Base-by-base conservation (phyloP, 2,113 vertebrate species). In the Fulmarus glacialis region DNA sequence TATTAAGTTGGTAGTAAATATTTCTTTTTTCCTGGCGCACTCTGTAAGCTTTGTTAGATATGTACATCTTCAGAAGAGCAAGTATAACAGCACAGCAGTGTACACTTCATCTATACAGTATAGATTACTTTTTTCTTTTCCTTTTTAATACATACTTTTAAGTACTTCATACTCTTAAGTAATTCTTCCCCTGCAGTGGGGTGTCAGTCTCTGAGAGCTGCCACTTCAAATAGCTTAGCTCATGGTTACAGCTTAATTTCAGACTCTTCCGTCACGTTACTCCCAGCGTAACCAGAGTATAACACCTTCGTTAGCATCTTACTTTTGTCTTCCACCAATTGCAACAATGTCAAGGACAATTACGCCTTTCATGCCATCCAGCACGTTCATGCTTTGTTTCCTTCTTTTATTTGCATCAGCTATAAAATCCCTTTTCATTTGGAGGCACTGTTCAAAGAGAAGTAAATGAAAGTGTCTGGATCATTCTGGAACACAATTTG, bases 51-150 rank as follows among this genome's bases (percentile, higher is more conserved):
- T 48, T 86, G 32, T 64, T 34, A 74, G 74, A 62, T 58, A 20
- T 1, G 10, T 21, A 16, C 62, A 34, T 26, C 47, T 79, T 77
- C 74, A 45, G 48, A 68, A 77, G 15, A 83, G 38, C 42, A 68
- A 62, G 58, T 45, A 4, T 30, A 80, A 70, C 4, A 15, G 40
- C 0, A 0, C 40, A 87, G 38, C 34, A 75, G 24, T 1, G 2
- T 10, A 18, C 47, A 47, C 10, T 19, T 83, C 60, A 55, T 23
- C 64, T 48, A 9, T 30, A 52, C 5, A 22, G 7, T 12, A 45
- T 0, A 52, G 11, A 64, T 40, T 5, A 34, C 19, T 70, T 79
- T 38, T 4, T 38, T 36, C 34, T 42, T 11, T 7, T 5, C 11
- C 7, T 22, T 84, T 82, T 70, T 53, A 38, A 60, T 26, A 14